Evolutionary conservation across 2,797 vertebrate species (phyloP), one percentile per base, ranked within the genome.

Genomic region (Falco peregrinus): DNA sequence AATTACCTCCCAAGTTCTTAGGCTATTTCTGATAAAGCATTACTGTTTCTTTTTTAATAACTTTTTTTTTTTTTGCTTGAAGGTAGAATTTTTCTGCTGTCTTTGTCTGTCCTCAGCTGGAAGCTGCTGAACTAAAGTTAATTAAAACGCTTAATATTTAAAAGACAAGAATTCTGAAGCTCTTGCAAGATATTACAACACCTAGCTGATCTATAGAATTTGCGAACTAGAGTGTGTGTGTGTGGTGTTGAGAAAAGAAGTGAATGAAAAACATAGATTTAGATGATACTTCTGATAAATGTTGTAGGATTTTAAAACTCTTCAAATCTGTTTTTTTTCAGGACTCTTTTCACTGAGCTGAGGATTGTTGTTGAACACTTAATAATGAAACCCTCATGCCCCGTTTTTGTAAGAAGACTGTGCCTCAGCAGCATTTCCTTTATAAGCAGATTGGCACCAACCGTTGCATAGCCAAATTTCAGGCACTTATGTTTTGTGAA

Each of bases 361-460:
- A 98, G 99, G 90, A 99, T 99, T 93, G 98, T 99, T 82, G 97
- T 99, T 93, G 99, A 99, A 97, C 99, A 99, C 87, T 97, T 99
- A 96, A 98, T 99, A 97, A 99, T 99, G 99, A 99, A 99, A 95
- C 99, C 99, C 5, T 98, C 98, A 3, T 99, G 99, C 93, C 99
- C 99, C 5, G 98, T 97, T 96, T 99, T 99, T 98, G 98, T 99
- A 97, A 98, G 99, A 98, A 99, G 98, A 97, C 99, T 99, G 94
- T 99, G 99, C 97, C 98, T 99, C 95, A 99, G 98, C 95, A 99
- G 99, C 97, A 99, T 99, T 97, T 98, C 99, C 97, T 99, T 99
- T 97, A 97, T 99, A 98, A 99, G 99, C 97, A 99, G 99, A 96
- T 98, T 99, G 92, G 99, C 99, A 59, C 99, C 99, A 95, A 99